phyloP scores from a whole-genome alignment of 37 sponge, comb jelly and placozoan species.

The Chondrilla cf. caribensis region DNA sequence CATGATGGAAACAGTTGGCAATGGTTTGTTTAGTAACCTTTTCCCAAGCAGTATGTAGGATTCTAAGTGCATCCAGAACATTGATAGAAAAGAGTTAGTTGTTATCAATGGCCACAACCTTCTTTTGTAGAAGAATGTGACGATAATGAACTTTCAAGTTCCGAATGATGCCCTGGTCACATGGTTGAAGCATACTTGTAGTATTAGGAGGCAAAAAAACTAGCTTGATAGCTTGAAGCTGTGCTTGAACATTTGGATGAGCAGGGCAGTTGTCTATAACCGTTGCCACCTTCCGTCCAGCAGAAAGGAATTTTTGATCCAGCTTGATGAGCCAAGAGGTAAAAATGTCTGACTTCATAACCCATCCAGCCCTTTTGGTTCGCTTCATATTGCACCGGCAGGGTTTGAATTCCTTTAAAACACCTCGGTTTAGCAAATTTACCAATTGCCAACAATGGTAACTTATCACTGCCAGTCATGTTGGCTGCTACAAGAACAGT shows the following conservation, averaged over 20 bases:
- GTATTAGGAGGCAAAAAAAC: constrained; percentile 15
- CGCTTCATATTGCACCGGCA: constrained; percentile 25
- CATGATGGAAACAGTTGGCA: constrained; percentile 10
- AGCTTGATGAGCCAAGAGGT: background rate
- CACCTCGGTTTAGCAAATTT: constrained; percentile 29
- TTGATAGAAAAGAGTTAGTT: background rate
- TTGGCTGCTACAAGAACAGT: constrained; percentile 26
- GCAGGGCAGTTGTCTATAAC: constrained; percentile 10
- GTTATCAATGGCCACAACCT: background rate
- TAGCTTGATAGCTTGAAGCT: background rate
- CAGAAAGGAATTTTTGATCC: background rate
- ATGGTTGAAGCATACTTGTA: background rate
- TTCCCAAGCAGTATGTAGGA: background rate
- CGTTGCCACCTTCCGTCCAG: background rate
- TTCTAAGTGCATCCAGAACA: constrained; percentile 8
- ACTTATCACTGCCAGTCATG: constrained; percentile 26
- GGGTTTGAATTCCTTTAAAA: constrained; percentile 25
- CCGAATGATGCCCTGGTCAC: constrained; percentile 9
- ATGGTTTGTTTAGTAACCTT: constrained; percentile 7
- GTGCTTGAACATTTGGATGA: background rate
- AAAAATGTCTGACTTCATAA: constrained; percentile 24
- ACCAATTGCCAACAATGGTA: constrained; percentile 24
- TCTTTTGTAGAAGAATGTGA: background rate
- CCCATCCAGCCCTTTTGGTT: constrained; percentile 30
- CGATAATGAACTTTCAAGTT: background rate